Conservation (phyloP, 1,140 invertebrate species). For the Limonius californicus region DNA sequence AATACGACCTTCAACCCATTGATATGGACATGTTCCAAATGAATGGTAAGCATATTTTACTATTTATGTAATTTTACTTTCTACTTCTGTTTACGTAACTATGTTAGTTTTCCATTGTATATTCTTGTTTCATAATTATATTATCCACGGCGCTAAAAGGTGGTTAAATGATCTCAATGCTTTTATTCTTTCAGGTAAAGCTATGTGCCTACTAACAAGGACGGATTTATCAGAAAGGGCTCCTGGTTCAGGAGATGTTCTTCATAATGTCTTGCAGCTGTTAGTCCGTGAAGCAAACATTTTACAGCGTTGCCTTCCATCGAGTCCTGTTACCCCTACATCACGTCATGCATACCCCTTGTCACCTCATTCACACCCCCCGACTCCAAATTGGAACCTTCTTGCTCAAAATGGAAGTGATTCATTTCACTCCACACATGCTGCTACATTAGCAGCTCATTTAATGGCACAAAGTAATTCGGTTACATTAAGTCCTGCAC, state of each 20-base stretch:
- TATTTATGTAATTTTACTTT: background rate
- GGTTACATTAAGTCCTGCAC: constrained; percentile 84
- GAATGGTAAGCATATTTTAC: constrained; percentile 74
- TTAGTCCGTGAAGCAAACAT: constrained; percentile 75
- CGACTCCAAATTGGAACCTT: constrained; percentile 71
- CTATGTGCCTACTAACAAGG: constrained; percentile 84
- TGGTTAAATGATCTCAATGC: no score
- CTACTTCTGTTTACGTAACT: background rate
- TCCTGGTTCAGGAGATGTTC: constrained; percentile 86
- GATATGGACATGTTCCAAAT: constrained; percentile 95
- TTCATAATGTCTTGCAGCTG: constrained; percentile 90
- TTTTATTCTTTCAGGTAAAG: constrained; percentile 67
- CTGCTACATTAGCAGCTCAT: constrained; percentile 61
- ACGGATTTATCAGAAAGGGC: constrained; percentile 85
- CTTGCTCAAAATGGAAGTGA: constrained; percentile 58
- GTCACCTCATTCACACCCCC: constrained; percentile 72
- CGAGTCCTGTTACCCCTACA: constrained; percentile 79
- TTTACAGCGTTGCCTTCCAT: constrained; percentile 70
- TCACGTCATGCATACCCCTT: constrained; percentile 70
- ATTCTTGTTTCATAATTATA: background rate
- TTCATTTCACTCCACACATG: constrained; percentile 57
- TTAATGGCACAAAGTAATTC: constrained; percentile 69
- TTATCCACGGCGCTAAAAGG: no score
- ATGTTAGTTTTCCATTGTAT: background rate
- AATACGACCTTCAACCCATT: constrained; percentile 88